Evolutionary conservation across 2,113 vertebrate species (phyloP).

Genomic region (Apteryx mantelli): DNA sequence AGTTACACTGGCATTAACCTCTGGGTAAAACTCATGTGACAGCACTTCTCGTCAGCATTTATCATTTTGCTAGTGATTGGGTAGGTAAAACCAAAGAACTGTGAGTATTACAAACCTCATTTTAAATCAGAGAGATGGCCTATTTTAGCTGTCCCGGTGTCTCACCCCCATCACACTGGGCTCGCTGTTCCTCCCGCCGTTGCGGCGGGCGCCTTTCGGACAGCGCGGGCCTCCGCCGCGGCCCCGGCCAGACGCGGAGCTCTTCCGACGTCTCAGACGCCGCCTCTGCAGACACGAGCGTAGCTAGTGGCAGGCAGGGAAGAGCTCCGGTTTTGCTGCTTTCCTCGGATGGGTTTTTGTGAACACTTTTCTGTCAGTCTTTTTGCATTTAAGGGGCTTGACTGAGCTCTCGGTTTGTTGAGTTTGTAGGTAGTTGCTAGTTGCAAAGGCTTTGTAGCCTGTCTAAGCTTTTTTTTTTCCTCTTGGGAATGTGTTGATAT

Average conservation of each 20-base stretch:
- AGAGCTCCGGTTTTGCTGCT: background rate
- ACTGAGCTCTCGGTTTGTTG: background rate
- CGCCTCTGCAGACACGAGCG: rapidly evolving
- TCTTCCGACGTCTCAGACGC: rapidly evolving
- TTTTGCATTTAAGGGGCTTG: background rate
- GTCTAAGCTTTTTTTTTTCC: background rate
- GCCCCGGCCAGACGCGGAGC: rapidly evolving
- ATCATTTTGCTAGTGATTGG: background rate
- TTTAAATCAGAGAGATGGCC: background rate
- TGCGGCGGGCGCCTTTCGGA: rapidly evolving
- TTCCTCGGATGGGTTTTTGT: background rate
- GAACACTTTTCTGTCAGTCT: background rate
- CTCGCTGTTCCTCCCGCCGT: background rate
- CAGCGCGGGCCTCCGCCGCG: rapidly evolving
- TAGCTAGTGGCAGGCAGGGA: background rate
- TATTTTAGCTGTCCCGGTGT: background rate
- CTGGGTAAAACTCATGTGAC: background rate
- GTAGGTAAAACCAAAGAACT: background rate
- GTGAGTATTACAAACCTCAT: background rate
- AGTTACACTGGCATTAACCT: background rate
- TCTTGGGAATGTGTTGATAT: background rate
- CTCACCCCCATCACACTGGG: background rate
- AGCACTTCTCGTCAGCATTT: background rate
- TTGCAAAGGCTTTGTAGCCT: background rate
- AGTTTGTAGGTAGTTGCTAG: background rate